phyloP scores from a whole-genome alignment of 2,888 invertebrate genomes.

The Patella pellucida region DNA sequence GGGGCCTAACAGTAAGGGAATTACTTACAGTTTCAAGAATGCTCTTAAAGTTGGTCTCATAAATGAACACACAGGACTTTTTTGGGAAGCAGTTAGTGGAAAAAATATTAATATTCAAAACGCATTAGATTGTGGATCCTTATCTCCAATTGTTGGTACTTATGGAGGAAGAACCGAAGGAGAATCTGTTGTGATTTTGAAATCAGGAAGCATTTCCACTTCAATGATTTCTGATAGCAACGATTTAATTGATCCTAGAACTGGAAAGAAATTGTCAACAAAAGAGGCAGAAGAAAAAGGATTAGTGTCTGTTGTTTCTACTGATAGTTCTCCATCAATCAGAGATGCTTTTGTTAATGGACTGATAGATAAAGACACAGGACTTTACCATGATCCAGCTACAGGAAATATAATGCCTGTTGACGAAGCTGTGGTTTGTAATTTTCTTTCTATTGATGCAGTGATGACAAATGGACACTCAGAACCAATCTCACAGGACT shows the following conservation, averaged over 20 bases:
- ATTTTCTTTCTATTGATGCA: conserved; percentile 73
- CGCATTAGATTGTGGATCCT: conserved; percentile 75
- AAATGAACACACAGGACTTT: conserved; percentile 81
- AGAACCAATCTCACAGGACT: conserved; percentile 16
- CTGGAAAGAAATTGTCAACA: conserved; percentile 39
- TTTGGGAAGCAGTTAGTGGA: conserved; percentile 78
- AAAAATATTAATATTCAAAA: conserved; percentile 80
- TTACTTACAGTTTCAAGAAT: conserved; percentile 73
- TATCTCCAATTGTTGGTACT: conserved; percentile 69
- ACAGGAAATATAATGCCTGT: conserved; percentile 85
- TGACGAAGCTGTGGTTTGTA: conserved; percentile 85
- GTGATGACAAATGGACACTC: conserved; percentile 9
- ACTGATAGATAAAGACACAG: conserved; percentile 72
- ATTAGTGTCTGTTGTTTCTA: conserved; percentile 32
- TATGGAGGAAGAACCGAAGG: conserved; percentile 36
- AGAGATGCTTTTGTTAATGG: conserved; percentile 50
- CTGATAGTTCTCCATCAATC: conserved; percentile 20
- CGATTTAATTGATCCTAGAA: conserved; percentile 37
- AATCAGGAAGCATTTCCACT: conserved; percentile 44
- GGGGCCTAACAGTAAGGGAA: conserved; percentile 61
- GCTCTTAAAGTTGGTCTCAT: conserved; percentile 85
- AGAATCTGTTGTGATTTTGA: conserved; percentile 56
- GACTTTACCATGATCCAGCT: conserved; percentile 86
- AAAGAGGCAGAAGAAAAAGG: conserved; percentile 41
- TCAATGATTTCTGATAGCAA: conserved; percentile 29